Percentiles rank a stretch among this genome's conserved stretches.
Evolutionary conservation across 2,113 vertebrate species (phyloP).

Genomic region (Poeciliopsis occidentalis): DNA sequence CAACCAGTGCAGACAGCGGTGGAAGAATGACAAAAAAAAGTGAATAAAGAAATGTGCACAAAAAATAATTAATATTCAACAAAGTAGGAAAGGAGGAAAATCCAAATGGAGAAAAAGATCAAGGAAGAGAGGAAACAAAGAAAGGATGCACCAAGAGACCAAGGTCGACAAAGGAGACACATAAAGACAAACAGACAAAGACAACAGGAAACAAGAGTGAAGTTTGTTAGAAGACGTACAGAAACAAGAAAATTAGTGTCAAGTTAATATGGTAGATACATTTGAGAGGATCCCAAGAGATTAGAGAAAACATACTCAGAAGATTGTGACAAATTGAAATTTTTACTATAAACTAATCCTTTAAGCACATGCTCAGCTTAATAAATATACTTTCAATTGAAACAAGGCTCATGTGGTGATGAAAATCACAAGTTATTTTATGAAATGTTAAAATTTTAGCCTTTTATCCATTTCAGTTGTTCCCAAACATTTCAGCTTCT

Average conservation of each 20-base stretch:
- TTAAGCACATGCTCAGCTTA: too few species aligned
- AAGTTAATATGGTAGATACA: too few species aligned
- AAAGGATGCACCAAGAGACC: conserved; percentile 40
- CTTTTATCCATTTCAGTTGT: too few species aligned
- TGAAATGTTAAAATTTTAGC: too few species aligned
- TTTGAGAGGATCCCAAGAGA: too few species aligned
- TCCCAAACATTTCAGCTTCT: too few species aligned
- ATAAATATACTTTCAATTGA: too few species aligned
- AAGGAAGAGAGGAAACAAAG: conserved; percentile 45
- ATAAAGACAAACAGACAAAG: conserved; percentile 62
- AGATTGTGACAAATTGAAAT: too few species aligned
- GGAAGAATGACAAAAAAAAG: background rate
- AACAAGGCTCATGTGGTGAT: too few species aligned
- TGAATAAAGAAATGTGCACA: background rate
- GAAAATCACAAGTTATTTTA: too few species aligned
- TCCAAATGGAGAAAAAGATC: conserved; percentile 54
- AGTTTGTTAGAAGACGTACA: conserved; percentile 69
- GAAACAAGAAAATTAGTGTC: conserved; percentile 22
- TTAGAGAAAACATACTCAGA: too few species aligned
- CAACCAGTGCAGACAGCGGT: background rate
- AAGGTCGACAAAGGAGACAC: conserved; percentile 55
- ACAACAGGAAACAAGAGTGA: conserved; percentile 71
- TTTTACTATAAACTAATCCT: too few species aligned
- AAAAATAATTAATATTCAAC: background rate
- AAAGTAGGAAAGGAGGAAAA: conserved; percentile 44